A percentile compares a stretch with the other conserved stretches of the same genome.
These are phyloP conservation scores for Echinops telfairi DNA, from an alignment of 2,113 vertebrate species.

Conservation along the genomic window DNA sequence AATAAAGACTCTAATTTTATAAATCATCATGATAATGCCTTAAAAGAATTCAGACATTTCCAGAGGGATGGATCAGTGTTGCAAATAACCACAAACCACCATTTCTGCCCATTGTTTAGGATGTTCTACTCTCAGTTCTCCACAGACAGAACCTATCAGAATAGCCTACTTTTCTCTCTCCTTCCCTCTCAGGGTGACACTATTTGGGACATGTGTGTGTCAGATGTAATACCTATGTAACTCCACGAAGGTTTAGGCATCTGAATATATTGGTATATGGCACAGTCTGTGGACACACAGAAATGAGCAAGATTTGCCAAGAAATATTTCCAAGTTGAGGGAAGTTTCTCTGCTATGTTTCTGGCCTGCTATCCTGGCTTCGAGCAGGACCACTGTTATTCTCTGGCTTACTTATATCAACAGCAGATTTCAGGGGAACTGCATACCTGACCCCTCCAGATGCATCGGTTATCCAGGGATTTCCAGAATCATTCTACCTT, in stretches of 20 bases:
- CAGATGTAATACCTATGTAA: too few species aligned
- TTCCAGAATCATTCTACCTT: neutral
- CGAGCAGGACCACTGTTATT: neutral
- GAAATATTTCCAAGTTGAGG: slow-evolving; percentile 4
- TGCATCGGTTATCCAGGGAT: neutral
- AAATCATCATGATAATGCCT: neutral
- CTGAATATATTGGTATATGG: neutral
- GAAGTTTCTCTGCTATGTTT: too few species aligned
- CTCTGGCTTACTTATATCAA: neutral
- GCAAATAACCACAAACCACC: neutral
- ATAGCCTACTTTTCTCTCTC: neutral
- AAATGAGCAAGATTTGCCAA: neutral
- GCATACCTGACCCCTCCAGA: neutral
- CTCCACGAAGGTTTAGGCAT: too few species aligned
- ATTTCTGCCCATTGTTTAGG: neutral
- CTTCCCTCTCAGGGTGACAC: neutral
- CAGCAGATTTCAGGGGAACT: neutral
- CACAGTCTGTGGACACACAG: neutral
- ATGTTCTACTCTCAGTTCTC: neutral
- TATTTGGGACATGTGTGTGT: slow-evolving; percentile 28
- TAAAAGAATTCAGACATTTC: neutral
- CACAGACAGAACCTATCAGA: neutral
- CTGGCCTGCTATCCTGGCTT: too few species aligned
- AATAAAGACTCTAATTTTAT: neutral
- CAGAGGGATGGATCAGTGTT: neutral